Evolutionary conservation across 2,113 vertebrate species (phyloP), one percentile per base, ranked within the genome.

Genomic region (Grallaria varia): DNA sequence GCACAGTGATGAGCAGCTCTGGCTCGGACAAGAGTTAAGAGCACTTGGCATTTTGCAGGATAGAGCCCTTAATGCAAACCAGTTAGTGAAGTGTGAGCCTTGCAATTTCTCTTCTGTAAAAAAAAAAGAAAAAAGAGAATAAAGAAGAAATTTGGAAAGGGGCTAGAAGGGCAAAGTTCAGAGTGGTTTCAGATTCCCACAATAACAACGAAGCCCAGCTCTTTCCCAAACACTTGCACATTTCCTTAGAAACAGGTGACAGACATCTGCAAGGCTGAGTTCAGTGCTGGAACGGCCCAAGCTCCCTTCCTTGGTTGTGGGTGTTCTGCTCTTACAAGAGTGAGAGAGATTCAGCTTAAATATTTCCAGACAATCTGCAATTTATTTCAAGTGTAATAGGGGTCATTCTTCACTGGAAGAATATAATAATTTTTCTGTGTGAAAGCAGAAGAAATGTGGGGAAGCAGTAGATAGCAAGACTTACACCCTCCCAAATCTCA

Each of bases 201-300:
- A 89, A 93, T 87, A 96, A 97, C 73, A 97, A 89, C 25, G 42
- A 96, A 95, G 73, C 63, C 91, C 55, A 89, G 60, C 90, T 88
- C 81, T 96, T 94, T 95, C 91, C 94, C 95, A 93, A 97, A 97
- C 84, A 96, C 88, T 95, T 96, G 80, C 68, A 92, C 91, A 96
- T 95, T 97, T 97, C 93, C 87, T 95, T 96, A 95, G 97, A 93
- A 97, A 92, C 95, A 97, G 96, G 87, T 97, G 96, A 97, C 68
- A 96, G 96, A 97, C 90, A 97, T 95, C 94, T 96, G 94, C 84
- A 90, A 75, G 92, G 84, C 86, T 95, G 92, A 96, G 90, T 93
- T 97, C 91, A 97, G 81, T 0, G 24, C 78, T 95, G 80, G 91
- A 94, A 97, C 90, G 14, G 59, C 49, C n/a, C 49, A 19, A 79